Evolutionary conservation across 2,888 invertebrate species (phyloP).

Genomic region (Apomyelois bistriatella): DNA sequence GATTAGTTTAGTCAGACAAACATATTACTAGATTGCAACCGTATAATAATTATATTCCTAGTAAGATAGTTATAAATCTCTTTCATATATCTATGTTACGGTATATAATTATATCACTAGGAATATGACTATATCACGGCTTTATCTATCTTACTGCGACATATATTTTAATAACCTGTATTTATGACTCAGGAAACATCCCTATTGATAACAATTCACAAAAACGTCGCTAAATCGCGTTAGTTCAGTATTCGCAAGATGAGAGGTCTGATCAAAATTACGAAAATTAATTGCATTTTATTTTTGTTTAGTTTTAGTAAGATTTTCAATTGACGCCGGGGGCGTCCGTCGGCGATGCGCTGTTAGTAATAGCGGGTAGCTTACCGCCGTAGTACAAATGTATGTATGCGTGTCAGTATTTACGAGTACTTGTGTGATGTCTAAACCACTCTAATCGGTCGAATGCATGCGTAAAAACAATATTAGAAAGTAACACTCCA

Average conservation of each 20-base stretch:
- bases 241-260: constrained; percentile 50
- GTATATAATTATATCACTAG: no score
- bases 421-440: constrained; percentile 26
- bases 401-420: constrained; percentile 51
- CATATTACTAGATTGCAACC: no score
- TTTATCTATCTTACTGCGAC: no score
- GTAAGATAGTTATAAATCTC: no score
- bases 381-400: constrained; percentile 77
- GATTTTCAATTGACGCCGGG: constrained; percentile 45
- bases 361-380: constrained; percentile 57
- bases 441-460: constrained; percentile 18
- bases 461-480: neutral
- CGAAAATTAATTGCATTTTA: constrained; percentile 56
- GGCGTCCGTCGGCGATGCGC: constrained; percentile 49
- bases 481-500: neutral
- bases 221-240: constrained; percentile 34
- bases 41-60: no score
- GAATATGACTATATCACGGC: no score
- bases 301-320: constrained; percentile 46
- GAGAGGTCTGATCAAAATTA: constrained; percentile 47
- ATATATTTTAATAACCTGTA: neutral
- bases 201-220: constrained; percentile 33
- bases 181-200: neutral
- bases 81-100: no score
- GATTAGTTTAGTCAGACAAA: no score